Conservation (phyloP, 2,888 invertebrate genomes). For the Diplolepis rosae region DNA sequence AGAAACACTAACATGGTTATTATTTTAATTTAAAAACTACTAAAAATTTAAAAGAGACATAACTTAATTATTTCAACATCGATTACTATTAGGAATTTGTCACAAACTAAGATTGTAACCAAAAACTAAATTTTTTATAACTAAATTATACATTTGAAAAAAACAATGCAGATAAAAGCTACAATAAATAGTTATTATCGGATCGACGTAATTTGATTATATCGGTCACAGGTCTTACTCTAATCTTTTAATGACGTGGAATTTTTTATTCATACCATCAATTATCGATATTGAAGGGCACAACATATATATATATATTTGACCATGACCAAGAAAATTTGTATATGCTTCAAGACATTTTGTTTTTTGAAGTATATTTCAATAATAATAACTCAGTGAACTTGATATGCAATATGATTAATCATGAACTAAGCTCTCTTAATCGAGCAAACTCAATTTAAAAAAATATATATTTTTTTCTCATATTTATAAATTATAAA, state of each 20-base stretch:
- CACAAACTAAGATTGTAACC: neutral
- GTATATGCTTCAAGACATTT: neutral
- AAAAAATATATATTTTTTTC: neutral
- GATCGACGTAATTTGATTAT: neutral
- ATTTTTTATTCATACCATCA: neutral
- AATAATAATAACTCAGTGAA: neutral
- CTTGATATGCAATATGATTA: neutral
- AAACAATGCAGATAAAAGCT: neutral
- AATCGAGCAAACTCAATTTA: neutral
- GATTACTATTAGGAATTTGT: neutral
- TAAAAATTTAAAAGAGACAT: slow-evolving; percentile 15
- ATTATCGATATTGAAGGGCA: neutral
- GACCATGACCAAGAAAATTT: neutral
- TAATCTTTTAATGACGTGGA: neutral
- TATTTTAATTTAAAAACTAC: slow-evolving; percentile 3
- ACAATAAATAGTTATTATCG: no score
- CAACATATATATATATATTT: neutral
- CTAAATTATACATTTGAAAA: neutral
- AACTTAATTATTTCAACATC: neutral
- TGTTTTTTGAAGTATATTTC: neutral
- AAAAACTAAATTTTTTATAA: neutral
- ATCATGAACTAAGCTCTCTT: neutral
- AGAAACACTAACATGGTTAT: neutral
- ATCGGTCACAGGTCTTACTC: neutral
- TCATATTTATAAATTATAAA: neutral